Percentiles rank a stretch among this genome's conserved stretches.
Conservation (phyloP, 2,888 invertebrate species). For the Alsophila aescularia region DNA sequence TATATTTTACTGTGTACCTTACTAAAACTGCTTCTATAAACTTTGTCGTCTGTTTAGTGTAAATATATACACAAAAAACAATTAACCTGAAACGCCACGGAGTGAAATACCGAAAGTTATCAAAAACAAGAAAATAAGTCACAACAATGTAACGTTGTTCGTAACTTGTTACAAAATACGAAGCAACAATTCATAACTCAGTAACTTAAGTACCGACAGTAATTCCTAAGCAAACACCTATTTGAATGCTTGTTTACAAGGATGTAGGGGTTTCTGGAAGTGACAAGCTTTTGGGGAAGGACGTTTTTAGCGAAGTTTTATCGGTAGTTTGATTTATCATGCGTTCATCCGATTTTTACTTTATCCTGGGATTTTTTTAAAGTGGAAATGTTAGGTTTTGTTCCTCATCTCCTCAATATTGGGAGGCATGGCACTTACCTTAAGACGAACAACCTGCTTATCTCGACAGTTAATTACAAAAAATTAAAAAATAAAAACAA, state of each 20-base stretch:
- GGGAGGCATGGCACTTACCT: no score
- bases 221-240: slow-evolving; percentile 32
- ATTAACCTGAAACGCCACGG: slow-evolving; percentile 21
- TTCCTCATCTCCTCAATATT: no score
- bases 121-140: slow-evolving; percentile 25
- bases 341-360: no score
- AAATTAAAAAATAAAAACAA: no score
- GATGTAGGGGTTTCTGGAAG: slow-evolving; percentile 17
- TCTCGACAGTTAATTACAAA: no score
- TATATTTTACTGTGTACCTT: no score
- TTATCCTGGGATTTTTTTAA: no score
- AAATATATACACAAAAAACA: slow-evolving; percentile 16
- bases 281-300: background rate
- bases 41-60: background rate
- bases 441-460: no score
- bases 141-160: slow-evolving; percentile 19
- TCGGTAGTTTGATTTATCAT: no score
- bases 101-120: slow-evolving; percentile 18
- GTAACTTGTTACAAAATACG: slow-evolving; percentile 28
- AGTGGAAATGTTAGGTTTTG: no score
- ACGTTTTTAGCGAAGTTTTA: no score
- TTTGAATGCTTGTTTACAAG: slow-evolving; percentile 26
- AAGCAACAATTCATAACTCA: slow-evolving; percentile 32
- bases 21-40: background rate
- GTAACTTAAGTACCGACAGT: slow-evolving; percentile 28